Conservation (phyloP, 2,113 vertebrate species). For the Globicephala melas region DNA sequence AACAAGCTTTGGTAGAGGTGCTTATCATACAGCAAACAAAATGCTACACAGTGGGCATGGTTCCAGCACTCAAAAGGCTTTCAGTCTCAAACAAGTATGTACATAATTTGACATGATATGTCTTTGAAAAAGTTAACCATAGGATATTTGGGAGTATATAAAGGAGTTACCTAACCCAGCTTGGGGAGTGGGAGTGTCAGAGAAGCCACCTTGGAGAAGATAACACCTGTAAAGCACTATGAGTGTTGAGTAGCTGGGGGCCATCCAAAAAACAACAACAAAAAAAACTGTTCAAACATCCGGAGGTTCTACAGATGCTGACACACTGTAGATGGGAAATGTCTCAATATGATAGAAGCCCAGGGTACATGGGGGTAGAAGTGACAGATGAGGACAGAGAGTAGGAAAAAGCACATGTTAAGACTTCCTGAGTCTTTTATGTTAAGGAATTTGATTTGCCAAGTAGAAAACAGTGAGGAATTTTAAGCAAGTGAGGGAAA, state of each 20-base stretch:
- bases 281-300: neutral
- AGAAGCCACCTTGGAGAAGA: neutral
- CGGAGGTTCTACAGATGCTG: neutral
- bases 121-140: neutral
- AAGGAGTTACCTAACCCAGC: neutral
- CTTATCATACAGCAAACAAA: neutral
- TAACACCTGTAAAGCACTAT: neutral
- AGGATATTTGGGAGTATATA: neutral
- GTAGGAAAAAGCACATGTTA: neutral
- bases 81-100: neutral
- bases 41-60: accelerated
- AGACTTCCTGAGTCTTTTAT: neutral
- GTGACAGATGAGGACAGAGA: neutral
- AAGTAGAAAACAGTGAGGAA: neutral
- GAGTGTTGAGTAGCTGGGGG: too few species aligned
- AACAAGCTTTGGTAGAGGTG: neutral
- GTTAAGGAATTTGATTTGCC: neutral
- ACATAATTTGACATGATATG: neutral
- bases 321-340: neutral
- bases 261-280: neutral
- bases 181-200: neutral
- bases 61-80: neutral
- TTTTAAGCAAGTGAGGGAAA: neutral
- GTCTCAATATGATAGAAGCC: neutral
- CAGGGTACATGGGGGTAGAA: neutral